These are phyloP conservation scores for Amblyopsis rosae DNA, from an alignment of 2,113 vertebrate species.

Conservation along the genomic window DNA sequence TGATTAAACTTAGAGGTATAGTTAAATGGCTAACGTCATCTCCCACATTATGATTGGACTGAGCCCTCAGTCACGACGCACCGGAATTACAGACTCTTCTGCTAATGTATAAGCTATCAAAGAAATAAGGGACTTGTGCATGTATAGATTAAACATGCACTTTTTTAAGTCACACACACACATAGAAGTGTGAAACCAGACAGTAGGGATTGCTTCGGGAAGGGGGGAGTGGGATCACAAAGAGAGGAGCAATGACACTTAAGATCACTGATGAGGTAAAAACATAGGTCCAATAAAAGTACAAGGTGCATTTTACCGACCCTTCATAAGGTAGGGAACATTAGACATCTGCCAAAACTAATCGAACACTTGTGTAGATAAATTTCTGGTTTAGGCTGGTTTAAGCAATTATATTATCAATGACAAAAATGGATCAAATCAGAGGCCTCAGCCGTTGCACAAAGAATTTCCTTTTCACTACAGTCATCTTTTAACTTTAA, in stretches of 20 bases:
- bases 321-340: slow-evolving; percentile 61
- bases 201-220: slow-evolving; percentile 27
- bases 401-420: slow-evolving; percentile 63
- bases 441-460: slow-evolving; percentile 54
- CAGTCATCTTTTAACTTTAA: slow-evolving; percentile 8
- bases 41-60: slow-evolving; percentile 34
- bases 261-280: slow-evolving; percentile 73
- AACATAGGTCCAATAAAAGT: slow-evolving; percentile 74
- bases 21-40: slow-evolving; percentile 63
- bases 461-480: slow-evolving; percentile 21
- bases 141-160: slow-evolving; percentile 55
- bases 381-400: slow-evolving; percentile 68
- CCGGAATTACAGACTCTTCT: slow-evolving; percentile 45
- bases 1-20: slow-evolving; percentile 66
- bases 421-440: slow-evolving; percentile 52
- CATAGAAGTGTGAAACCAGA: slow-evolving; percentile 34
- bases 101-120: slow-evolving; percentile 32
- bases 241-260: slow-evolving; percentile 56
- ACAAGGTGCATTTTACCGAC: slow-evolving; percentile 63
- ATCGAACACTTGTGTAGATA: slow-evolving; percentile 52
- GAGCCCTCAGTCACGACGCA: slow-evolving; percentile 41
- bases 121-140: slow-evolving; percentile 43
- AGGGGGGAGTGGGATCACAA: no score
- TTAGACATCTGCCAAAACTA: slow-evolving; percentile 58
- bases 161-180: slow-evolving; percentile 34